Evolutionary conservation across 2,797 vertebrate genomes (phyloP).

Genomic region (Schizopygopsis pylzovi): DNA sequence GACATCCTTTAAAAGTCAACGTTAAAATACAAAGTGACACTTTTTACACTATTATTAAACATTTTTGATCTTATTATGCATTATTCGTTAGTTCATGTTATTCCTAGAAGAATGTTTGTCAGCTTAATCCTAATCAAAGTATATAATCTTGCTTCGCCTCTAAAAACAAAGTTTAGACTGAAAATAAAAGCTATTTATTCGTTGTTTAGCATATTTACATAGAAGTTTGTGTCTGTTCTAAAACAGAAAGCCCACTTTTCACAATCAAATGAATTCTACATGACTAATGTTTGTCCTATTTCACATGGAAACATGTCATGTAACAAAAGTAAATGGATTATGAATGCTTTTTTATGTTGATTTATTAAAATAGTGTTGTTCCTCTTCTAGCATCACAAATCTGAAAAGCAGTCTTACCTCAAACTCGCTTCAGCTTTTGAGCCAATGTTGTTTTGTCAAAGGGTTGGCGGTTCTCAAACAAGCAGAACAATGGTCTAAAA

Average conservation of each 20-base stretch:
- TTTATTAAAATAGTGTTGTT: neutral
- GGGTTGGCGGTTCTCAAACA: neutral
- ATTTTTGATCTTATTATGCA: neutral
- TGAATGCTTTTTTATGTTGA: neutral
- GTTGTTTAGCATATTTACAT: neutral
- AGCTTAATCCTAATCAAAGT: neutral
- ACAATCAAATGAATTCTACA: neutral
- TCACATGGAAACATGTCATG: neutral
- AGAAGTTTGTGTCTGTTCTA: neutral
- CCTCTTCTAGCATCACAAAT: neutral
- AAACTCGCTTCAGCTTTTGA: neutral
- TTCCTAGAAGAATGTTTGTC: neutral
- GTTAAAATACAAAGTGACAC: neutral
- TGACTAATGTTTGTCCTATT: neutral
- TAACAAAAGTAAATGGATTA: conserved; percentile 2
- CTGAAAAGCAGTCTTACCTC: neutral
- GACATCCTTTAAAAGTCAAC: neutral
- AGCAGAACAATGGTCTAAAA: neutral
- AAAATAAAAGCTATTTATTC: neutral
- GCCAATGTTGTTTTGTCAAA: neutral
- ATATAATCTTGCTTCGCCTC: neutral
- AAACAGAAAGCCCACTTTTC: neutral
- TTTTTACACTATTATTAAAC: neutral
- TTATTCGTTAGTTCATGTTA: neutral
- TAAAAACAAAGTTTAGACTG: neutral